Evolutionary conservation across 37 sponge, comb jelly and placozoan species (phyloP), one percentile per base, ranked within the genome.

Genomic region (Agelas oroides): DNA sequence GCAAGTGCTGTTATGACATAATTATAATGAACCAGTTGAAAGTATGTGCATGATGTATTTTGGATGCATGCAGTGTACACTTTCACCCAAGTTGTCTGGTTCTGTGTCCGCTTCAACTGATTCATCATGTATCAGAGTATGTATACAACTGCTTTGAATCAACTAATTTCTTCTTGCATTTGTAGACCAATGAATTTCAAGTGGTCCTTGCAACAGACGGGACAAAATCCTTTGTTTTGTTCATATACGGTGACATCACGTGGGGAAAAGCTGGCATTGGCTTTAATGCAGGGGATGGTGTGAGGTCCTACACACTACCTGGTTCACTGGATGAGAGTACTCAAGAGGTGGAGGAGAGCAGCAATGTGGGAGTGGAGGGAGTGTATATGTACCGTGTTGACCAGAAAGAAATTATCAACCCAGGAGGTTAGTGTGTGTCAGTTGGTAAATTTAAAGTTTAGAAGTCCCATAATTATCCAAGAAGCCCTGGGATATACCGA

Each of bases 161-260:
- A n/a, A 30, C 2, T 32, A 6, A 68, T 68, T 19, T 27, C 35
- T 5, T 20, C 31, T 20, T 68, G 20, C 31, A 41, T 36, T 53
- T 73, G 24, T 28, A 76, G 77, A 35, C 18, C 14, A 76, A 76
- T 60, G 3, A 73, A 23, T 63, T 73, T 36, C 63, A 69, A 64
- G 63, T 57, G 19, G 74, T 83, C 1, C 61, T 83, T 3, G 60
- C 76, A 39, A 73, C 74, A 17, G 65, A 84, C 61, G 76, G 71
- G 38, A 53, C 8, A 32, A 14, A 38, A 15, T 73, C 77, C 0
- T 67, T 60, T 61, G 77, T 59, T 8, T 23, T 73, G 53, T 61
- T 84, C 46, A 39, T 55, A 24, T 72, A 84, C 37, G 35, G 76
- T 31, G 74, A 72, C 36, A 59, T 76, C n/a, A 20, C 58, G 34